These are phyloP conservation scores for Ischnus inquisitorius DNA, from an alignment of 2,888 invertebrate genomes.

Conservation along the genomic window DNA sequence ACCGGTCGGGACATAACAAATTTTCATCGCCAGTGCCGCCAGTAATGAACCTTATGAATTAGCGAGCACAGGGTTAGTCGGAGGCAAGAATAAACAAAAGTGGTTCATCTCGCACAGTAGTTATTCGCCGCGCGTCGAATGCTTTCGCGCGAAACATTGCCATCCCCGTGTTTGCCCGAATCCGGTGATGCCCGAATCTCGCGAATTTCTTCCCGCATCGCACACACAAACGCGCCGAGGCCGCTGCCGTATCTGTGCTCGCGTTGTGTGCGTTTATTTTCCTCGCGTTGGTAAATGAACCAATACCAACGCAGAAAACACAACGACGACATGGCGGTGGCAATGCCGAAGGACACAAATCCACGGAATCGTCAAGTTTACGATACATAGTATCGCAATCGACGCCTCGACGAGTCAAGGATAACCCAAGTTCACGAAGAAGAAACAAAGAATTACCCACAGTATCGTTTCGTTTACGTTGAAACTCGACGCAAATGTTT, in stretches of 20 bases:
- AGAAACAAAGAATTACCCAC: background rate
- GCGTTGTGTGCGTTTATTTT: background rate
- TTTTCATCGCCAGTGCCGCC: no score
- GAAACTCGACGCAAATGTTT: background rate
- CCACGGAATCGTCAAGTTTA: slow-evolving; percentile 14
- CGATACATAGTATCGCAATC: slow-evolving; percentile 3
- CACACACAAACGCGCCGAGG: background rate
- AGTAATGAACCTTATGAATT: no score
- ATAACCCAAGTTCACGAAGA: background rate
- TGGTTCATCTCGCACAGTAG: no score
- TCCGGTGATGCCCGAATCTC: background rate
- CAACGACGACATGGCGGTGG: slow-evolving; percentile 54
- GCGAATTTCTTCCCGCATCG: background rate
- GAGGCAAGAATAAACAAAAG: no score
- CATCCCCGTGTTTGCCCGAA: background rate
- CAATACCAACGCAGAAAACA: slow-evolving; percentile 12
- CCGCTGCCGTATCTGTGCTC: background rate
- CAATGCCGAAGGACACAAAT: slow-evolving; percentile 35
- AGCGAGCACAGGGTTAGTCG: no score
- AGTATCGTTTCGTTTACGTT: background rate
- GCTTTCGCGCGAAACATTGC: background rate
- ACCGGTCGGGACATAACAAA: no score
- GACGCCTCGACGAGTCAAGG: background rate
- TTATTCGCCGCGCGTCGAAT: background rate
- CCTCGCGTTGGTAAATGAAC: slow-evolving; percentile 12